A percentile compares a stretch with the other conserved stretches of the same genome.
These are phyloP conservation scores for Stenodera caucasica DNA, from an alignment of 2,888 invertebrate genomes.

Conservation along the genomic window DNA sequence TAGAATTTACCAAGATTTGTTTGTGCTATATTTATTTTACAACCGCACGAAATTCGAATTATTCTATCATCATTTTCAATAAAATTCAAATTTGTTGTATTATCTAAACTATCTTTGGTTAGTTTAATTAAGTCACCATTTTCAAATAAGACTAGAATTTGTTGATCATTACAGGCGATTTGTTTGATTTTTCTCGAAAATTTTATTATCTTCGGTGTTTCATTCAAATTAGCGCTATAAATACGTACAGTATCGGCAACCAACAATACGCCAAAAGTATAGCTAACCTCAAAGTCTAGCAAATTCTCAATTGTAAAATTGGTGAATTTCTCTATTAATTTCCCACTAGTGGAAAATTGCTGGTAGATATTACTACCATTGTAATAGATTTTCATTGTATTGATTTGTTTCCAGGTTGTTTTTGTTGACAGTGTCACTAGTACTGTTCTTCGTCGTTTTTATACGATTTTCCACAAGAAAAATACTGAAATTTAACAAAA, in stretches of 20 bases:
- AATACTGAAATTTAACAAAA: not conserved
- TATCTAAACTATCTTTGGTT: conserved; percentile 31
- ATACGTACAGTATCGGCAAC: conserved; percentile 24
- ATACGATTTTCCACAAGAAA: not conserved
- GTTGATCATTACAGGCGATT: conserved; percentile 41
- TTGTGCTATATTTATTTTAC: conserved; percentile 56
- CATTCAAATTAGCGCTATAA: conserved; percentile 21
- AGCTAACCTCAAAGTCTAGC: conserved; percentile 39
- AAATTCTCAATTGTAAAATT: conserved; percentile 36
- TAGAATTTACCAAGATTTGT: conserved; percentile 61
- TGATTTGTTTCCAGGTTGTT: conserved; percentile 40
- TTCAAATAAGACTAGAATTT: conserved; percentile 40
- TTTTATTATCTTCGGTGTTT: conserved; percentile 13
- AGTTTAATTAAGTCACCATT: conserved; percentile 41
- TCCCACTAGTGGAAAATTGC: conserved; percentile 39
- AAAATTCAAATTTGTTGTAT: conserved; percentile 32
- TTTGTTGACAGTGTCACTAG: conserved; percentile 28
- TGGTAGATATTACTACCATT: conserved; percentile 54
- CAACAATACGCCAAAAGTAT: conserved; percentile 35
- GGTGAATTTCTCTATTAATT: conserved; percentile 39
- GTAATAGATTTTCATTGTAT: conserved; percentile 52
- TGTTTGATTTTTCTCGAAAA: conserved; percentile 17
- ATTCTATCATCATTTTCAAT: conserved; percentile 44
- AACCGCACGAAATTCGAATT: conserved; percentile 56
- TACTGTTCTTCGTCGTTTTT: not conserved